Conservation (phyloP, 2,797 vertebrate genomes). For the Manis pentadactyla region DNA sequence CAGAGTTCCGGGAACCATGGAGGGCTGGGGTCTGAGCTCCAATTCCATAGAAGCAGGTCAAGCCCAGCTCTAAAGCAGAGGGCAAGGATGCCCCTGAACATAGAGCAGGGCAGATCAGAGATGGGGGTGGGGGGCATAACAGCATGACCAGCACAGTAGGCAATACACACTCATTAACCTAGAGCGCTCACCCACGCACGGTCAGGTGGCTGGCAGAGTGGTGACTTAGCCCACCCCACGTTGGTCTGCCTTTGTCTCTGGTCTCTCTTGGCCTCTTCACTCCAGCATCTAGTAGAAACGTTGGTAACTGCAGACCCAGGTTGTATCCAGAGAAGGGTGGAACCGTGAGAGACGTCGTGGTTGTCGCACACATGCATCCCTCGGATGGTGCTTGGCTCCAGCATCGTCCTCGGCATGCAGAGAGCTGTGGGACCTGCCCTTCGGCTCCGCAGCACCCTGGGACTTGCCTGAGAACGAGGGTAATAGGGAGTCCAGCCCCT, state of each 20-base stretch:
- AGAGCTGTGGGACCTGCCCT: rapidly evolving
- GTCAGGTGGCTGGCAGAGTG: neutral
- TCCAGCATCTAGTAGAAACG: neutral
- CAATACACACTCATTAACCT: neutral
- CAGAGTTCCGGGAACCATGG: neutral
- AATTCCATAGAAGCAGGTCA: neutral
- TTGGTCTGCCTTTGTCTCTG: neutral
- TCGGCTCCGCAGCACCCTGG: rapidly evolving
- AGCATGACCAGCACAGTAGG: neutral
- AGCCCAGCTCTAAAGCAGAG: neutral
- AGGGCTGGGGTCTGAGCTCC: neutral
- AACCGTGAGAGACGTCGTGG: neutral
- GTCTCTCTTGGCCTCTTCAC: neutral
- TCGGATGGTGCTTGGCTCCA: neutral
- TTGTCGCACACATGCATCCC: neutral
- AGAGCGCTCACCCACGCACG: neutral
- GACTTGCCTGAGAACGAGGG: neutral
- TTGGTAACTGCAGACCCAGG: neutral
- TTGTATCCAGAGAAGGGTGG: rapidly evolving
- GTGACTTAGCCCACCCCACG: rapidly evolving
- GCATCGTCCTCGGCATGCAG: too few relatives aligned
- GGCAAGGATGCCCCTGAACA: neutral
- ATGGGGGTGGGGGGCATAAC: too few relatives aligned
- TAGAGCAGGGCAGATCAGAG: neutral
- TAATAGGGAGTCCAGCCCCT: rapidly evolving